Evolutionary conservation across 2,113 vertebrate species (phyloP).

Genomic region (Apodemus speciosus): DNA sequence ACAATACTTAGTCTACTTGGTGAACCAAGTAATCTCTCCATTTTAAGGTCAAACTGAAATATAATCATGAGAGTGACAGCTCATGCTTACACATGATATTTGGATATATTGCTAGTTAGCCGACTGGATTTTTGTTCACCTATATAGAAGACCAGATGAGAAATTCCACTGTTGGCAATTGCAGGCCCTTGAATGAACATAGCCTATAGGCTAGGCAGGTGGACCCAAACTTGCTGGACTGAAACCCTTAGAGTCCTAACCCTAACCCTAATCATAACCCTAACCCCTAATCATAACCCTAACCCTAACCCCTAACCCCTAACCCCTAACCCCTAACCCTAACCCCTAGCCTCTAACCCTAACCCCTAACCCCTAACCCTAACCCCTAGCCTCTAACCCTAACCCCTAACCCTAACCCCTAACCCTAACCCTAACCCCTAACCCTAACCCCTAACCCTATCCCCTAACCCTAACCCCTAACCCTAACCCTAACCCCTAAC

Average conservation of each 20-base stretch:
- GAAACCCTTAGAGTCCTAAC: neutral
- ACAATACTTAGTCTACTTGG: neutral
- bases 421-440: no score
- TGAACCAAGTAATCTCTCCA: neutral
- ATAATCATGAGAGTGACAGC: neutral
- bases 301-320: no score
- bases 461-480: no score
- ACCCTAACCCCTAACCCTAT: no score
- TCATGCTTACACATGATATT: neutral
- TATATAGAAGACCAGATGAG: neutral
- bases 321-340: no score
- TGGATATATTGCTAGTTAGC: neutral
- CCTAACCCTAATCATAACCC: no score
- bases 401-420: no score
- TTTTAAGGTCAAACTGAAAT: neutral
- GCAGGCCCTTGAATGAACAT: neutral
- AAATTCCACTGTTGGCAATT: neutral
- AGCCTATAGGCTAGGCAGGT: neutral
- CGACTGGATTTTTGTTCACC: neutral
- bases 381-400: no score
- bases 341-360: no score
- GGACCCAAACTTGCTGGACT: neutral
- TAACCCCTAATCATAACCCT: neutral
- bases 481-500: no score
- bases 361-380: no score